Evolutionary conservation across 2,888 invertebrate genomes (phyloP).

Genomic region (Carcina quercana): DNA sequence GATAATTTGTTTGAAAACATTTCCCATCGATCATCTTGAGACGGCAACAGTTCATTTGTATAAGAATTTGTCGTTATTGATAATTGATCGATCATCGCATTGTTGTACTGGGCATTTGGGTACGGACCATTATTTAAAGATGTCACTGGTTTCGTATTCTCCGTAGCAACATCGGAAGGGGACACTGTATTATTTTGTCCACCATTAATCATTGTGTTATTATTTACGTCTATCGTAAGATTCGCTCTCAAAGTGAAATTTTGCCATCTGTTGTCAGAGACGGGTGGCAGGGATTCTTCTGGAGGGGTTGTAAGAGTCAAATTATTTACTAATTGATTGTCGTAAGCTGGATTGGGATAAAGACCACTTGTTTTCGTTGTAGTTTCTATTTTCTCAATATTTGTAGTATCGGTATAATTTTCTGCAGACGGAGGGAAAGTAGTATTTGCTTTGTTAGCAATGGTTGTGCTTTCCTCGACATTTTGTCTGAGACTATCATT

Average conservation of each 20-base stretch:
- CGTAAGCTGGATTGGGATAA: conserved; percentile 25
- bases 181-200: conserved; percentile 5
- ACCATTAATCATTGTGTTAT: conserved; percentile 8
- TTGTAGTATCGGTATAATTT: conserved; percentile 10
- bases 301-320: conserved; percentile 19
- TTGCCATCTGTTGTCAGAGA: conserved; percentile 25
- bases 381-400: conserved; percentile 10
- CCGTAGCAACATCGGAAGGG: neutral
- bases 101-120: conserved; percentile 35
- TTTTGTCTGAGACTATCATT: too few relatives aligned
- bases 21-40: conserved; percentile 47
- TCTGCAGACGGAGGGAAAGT: conserved; percentile 8
- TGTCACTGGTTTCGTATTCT: conserved; percentile 16
- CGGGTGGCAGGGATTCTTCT: conserved; percentile 19
- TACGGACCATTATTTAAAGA: conserved; percentile 29
- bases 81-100: conserved; percentile 44
- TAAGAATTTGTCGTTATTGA: conserved; percentile 50
- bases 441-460: neutral
- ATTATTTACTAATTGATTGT: conserved; percentile 20
- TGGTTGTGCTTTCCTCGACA: neutral
- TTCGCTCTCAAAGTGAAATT: conserved; percentile 27
- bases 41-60: conserved; percentile 35
- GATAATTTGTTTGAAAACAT: conserved; percentile 32
- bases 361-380: conserved; percentile 10
- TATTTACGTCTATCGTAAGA: conserved; percentile 11